These are phyloP conservation scores for Callithrix jacchus DNA, from an alignment of 2,113 vertebrate species.

Conservation along the genomic window DNA sequence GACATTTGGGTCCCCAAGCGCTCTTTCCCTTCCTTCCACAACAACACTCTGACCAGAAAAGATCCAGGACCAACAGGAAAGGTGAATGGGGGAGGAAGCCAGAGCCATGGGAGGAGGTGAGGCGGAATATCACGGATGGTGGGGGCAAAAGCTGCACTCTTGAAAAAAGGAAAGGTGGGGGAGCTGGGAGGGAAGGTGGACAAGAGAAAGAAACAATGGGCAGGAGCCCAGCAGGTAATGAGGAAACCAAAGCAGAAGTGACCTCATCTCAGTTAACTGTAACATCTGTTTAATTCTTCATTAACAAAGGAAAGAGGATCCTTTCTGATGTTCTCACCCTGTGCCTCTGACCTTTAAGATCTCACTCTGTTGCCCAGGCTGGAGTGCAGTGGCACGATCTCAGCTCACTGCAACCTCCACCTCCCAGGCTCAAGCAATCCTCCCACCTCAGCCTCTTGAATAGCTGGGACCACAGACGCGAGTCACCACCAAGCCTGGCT, in stretches of 20 bases:
- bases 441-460: too few species aligned
- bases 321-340: background rate
- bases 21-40: background rate
- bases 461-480: too few species aligned
- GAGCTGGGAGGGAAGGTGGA: background rate
- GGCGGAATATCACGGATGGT: too few species aligned
- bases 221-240: background rate
- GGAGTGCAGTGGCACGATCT: too few species aligned
- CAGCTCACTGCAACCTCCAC: too few species aligned
- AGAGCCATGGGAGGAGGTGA: background rate
- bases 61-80: background rate
- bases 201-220: background rate
- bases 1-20: background rate
- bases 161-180: background rate
- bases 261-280: background rate
- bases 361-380: too few species aligned
- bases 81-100: background rate
- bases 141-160: background rate
- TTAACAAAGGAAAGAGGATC: conserved; percentile 22
- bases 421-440: too few species aligned
- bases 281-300: background rate
- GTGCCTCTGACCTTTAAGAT: background rate
- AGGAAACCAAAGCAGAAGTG: background rate
- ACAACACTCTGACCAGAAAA: background rate
- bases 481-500: too few species aligned